phyloP scores from a whole-genome alignment of 2,797 vertebrate genomes.

The Acipenser transmontanus region DNA sequence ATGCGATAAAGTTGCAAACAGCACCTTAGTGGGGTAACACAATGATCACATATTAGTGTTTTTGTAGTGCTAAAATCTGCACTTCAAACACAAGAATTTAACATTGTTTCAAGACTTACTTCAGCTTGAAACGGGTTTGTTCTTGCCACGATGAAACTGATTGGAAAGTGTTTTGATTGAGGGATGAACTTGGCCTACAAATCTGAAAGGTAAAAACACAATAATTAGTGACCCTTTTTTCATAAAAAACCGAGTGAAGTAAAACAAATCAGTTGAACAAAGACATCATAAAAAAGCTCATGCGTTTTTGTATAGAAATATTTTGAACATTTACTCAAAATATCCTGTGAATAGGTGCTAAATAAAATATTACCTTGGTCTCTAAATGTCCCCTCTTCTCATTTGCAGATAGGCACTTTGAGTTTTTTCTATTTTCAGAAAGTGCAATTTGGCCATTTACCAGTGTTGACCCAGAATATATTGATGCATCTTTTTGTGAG shows the following conservation, averaged over 20 bases:
- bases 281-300: background rate
- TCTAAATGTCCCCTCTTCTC: conserved; percentile 51
- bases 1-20: background rate
- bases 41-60: background rate
- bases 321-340: conserved; percentile 19
- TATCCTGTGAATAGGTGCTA: conserved; percentile 1
- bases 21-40: background rate
- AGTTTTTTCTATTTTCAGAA: conserved; percentile 24
- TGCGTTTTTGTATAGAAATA: background rate
- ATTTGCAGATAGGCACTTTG: conserved; percentile 32
- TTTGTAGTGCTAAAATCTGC: background rate
- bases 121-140: conserved; percentile 60
- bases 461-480: conserved; percentile 44
- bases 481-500: conserved; percentile 33
- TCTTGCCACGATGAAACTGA: conserved; percentile 50
- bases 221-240: conserved; percentile 40
- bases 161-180: conserved; percentile 47
- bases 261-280: conserved; percentile 33
- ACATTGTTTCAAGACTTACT: conserved; percentile 45
- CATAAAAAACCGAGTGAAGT: conserved; percentile 27
- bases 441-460: conserved; percentile 41
- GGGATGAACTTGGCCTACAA: conserved; percentile 45
- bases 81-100: background rate
- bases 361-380: conserved; percentile 49
- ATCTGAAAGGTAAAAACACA: conserved; percentile 50